Base-by-base conservation (phyloP, 2,113 vertebrate species). In the Entomyzon cyanotis region DNA sequence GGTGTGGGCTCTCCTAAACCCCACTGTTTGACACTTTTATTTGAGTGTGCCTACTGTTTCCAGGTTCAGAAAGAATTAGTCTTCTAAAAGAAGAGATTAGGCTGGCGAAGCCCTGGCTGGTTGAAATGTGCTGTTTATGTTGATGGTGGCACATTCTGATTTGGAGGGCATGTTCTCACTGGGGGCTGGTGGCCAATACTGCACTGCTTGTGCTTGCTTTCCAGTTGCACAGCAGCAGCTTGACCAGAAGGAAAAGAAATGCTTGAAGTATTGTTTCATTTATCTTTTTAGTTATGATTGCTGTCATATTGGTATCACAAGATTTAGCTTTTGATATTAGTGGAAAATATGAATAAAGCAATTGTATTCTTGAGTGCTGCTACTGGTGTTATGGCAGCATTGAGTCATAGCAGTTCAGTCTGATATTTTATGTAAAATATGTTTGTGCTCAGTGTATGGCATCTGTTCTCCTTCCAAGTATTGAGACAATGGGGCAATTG, bases 301-400 rank as follows among this genome's bases (percentile, higher is more conserved):
- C 93, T 87, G 93, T 97, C 96, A 47, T 95, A 52, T 74, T 92
- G 76, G 73, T 92, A 97, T 98, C 95, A 95, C 92, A 96, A 94
- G 94, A 90, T 94, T 81, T 78, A 92, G 90, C 52, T 90, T 67
- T 82, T 90, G 65, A 70, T 92, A 47, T 73, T 87, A 33, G 75
- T 89, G 90, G 90, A 67, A 93, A 74, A 70, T 93, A 44, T 91
- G 90, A 95, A 95, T 95, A 49, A 76, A 95, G 60, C 1, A 7
- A 60, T 87, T 95, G 85, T 96, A 12, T 86, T 83, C 60, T 75
- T 68, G 37, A 58, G 58, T 41, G 3, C 33, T 84, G 37, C 58
- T 78, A 4, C 59, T 84, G 58, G 64, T 52, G 60, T 46, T 70
- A 49, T 31, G 67, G 49, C 52, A 71, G 62, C 0, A 0, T 49